A percentile compares a stretch with the other conserved stretches of the same genome.
Evolutionary conservation across 2,113 vertebrate species (phyloP).

Genomic region (Cricetomys ansorgei): DNA sequence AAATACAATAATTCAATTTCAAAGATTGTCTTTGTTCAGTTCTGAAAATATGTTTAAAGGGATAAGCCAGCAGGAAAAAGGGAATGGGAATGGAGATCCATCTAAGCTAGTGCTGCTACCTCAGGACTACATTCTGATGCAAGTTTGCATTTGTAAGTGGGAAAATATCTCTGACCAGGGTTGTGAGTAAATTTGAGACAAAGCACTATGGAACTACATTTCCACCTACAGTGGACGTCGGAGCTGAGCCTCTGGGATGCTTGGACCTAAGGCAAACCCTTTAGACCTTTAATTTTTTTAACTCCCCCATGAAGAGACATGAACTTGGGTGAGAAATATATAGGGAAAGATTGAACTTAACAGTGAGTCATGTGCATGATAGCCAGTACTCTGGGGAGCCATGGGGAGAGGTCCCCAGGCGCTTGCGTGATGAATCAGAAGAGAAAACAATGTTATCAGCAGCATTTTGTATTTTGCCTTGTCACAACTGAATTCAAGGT

Average conservation of each 20-base stretch:
- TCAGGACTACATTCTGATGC: not conserved
- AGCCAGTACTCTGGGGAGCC: not conserved
- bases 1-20: not conserved
- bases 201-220: not conserved
- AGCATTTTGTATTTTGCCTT: not conserved
- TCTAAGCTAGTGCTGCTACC: not conserved
- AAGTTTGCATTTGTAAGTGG: not conserved
- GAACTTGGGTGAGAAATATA: not conserved
- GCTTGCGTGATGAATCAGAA: not conserved
- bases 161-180: not conserved
- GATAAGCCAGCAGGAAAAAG: not conserved
- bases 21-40: not conserved
- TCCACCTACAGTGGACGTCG: not conserved
- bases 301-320: not conserved
- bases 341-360: fast-evolving
- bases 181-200: not conserved
- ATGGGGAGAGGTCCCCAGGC: fast-evolving
- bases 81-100: not conserved
- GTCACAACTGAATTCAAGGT: not conserved
- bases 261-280: not conserved
- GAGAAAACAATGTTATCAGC: not conserved
- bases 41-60: not conserved
- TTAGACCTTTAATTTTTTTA: not conserved
- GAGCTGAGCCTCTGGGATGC: not conserved
- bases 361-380: fast-evolving